A percentile compares a stretch with the other conserved stretches of the same genome.
phyloP scores from a whole-genome alignment of 2,113 vertebrate genomes.

The Procapra przewalskii region DNA sequence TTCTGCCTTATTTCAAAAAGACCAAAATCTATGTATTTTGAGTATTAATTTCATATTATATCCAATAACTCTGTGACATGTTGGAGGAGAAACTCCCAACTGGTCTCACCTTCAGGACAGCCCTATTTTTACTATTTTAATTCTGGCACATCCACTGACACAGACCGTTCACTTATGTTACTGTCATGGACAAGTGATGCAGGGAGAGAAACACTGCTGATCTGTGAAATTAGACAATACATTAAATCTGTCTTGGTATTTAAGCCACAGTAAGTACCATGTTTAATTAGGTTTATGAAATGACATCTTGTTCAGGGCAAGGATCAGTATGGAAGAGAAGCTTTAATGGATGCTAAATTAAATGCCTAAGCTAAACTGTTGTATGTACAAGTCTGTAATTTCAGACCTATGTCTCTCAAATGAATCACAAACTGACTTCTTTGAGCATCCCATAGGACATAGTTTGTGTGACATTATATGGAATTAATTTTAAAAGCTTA shows the following conservation, averaged over 20 bases:
- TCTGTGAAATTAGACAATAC: conserved; percentile 62
- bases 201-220: conserved; percentile 40
- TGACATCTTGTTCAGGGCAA: conserved; percentile 68
- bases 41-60: background rate
- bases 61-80: background rate
- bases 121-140: background rate
- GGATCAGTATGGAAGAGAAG: conserved; percentile 41
- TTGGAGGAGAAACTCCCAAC: background rate
- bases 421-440: conserved; percentile 37
- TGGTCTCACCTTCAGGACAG: background rate
- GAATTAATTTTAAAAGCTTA: background rate
- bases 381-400: conserved; percentile 22
- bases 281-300: conserved; percentile 70
- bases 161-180: conserved; percentile 15
- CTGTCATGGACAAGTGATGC: conserved; percentile 24
- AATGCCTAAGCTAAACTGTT: conserved; percentile 29
- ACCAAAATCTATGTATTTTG: background rate
- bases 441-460: background rate
- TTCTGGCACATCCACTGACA: background rate
- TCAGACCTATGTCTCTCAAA: conserved; percentile 11
- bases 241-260: conserved; percentile 62
- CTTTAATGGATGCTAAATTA: conserved; percentile 46
- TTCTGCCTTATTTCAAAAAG: background rate
- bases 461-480: background rate
- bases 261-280: conserved; percentile 53